Evolutionary conservation across 2,888 invertebrate species (phyloP), one percentile per base, ranked within the genome.

Genomic region (Dynastes tityus): DNA sequence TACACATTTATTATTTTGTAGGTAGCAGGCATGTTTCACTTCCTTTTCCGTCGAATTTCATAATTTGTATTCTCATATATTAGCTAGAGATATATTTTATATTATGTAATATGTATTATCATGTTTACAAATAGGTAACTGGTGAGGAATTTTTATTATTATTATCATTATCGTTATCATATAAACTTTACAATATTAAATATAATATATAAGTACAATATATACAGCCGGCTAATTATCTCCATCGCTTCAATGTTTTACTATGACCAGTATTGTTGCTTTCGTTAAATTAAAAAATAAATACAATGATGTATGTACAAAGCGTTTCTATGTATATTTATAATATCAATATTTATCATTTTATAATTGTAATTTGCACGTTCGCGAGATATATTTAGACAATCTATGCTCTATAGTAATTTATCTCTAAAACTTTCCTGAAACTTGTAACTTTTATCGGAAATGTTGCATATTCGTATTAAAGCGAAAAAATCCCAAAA

Each of bases 81-180:
- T 45, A 55, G 45, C 45, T 45, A 45, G 16, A 55, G 51, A 45
- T 63, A 55, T 16, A 61, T 73, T 32, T 29, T 49, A 45, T 45
- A 29, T 58, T 55, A 58, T 58, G 11, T 63, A 65, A 49, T 58
- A 82, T 84, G 83, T 53, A 84, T 81, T 85, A 85, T 86, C 86
- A 86, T 85, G 85, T 85, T 85, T 84, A 84, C 49, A 67, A 73
- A n/a, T 85, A 86, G 85, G 87, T 88, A 88, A 87, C 86, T 86
- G 84, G 82, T 83, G 84, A 84, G 85, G 84, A 83, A 83, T 82
- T 82, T 81, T 22, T 37, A 16, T 32, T 32, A 32, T 32, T 32
- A 32, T 32, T 32, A 11, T 45, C 11, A 45, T 45, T 45, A 11
- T 45, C 11, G 8, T 45, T 45, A 45, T 73, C 58, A 40, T 70